phyloP scores from a whole-genome alignment of 1,140 invertebrate genomes.

The Acyrthosiphon pisum region DNA sequence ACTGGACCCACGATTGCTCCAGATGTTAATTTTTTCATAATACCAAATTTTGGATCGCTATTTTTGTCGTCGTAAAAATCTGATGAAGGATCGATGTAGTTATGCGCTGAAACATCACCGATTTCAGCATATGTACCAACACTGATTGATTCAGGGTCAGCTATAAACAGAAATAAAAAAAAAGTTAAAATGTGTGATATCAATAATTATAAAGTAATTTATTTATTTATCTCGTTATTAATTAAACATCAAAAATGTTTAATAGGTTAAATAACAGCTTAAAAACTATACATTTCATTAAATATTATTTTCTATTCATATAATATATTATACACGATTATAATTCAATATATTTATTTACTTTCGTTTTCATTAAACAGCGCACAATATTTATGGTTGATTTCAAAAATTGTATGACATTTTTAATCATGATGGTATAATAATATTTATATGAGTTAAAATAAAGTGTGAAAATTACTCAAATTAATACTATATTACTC shows the following conservation, averaged over 20 bases:
- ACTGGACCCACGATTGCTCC: conserved; percentile 71
- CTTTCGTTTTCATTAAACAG: not conserved
- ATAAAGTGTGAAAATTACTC: not conserved
- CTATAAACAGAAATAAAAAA: not conserved
- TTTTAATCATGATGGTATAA: not conserved
- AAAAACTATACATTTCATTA: not conserved
- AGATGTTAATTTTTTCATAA: conserved; percentile 61
- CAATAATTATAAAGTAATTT: not conserved
- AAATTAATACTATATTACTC: not conserved
- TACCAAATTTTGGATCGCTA: conserved; percentile 29
- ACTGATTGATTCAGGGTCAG: conserved; percentile 33
- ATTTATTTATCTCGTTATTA: not conserved
- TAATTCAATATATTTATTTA: not conserved
- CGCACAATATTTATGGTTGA: not conserved
- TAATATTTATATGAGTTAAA: not conserved
- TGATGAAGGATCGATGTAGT: conserved; percentile 27
- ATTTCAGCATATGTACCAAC: not conserved
- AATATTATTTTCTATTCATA: not conserved
- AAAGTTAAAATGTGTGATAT: not conserved
- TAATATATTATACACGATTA: not conserved
- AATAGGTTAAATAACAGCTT: not conserved
- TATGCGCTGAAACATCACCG: not conserved
- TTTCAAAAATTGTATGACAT: not conserved
- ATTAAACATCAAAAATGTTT: not conserved
- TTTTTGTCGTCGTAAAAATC: conserved; percentile 27